These are phyloP conservation scores for Nipponacmea schrenckii DNA, from an alignment of 2,888 invertebrate genomes.

Conservation along the genomic window DNA sequence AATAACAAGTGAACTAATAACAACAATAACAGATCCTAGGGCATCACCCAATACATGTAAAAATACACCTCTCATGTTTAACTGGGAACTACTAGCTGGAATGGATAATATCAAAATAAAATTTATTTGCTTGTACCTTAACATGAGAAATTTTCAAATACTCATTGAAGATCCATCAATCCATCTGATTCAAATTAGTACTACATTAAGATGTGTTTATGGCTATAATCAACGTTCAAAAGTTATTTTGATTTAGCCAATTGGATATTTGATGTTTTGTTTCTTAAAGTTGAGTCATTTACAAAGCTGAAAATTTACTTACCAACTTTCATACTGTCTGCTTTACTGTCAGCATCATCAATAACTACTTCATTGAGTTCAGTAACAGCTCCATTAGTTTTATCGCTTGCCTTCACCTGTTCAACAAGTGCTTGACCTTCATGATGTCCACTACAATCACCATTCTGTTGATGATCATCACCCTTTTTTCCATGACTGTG, in stretches of 20 bases:
- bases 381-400: neutral
- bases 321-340: too few species aligned
- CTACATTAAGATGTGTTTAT: too few species aligned
- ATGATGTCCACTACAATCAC: neutral
- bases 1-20: conserved; percentile 81
- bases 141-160: neutral
- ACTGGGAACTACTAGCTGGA: conserved; percentile 77
- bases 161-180: too few species aligned
- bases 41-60: conserved; percentile 97
- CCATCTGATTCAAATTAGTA: too few species aligned
- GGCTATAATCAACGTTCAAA: too few species aligned
- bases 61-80: conserved; percentile 99
- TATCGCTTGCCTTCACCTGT: neutral
- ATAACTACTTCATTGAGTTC: too few species aligned
- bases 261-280: too few species aligned
- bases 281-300: too few species aligned
- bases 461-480: conserved; percentile 12
- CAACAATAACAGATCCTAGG: conserved; percentile 91
- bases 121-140: neutral
- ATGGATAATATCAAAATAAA: conserved; percentile 15
- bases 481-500: conserved; percentile 28
- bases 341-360: too few species aligned
- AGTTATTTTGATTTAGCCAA: too few species aligned
- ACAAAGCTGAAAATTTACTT: too few species aligned
- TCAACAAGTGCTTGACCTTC: conserved; percentile 31